These are phyloP conservation scores for Shargacucullia verbasci DNA, from an alignment of 2,888 invertebrate species.

Conservation along the genomic window DNA sequence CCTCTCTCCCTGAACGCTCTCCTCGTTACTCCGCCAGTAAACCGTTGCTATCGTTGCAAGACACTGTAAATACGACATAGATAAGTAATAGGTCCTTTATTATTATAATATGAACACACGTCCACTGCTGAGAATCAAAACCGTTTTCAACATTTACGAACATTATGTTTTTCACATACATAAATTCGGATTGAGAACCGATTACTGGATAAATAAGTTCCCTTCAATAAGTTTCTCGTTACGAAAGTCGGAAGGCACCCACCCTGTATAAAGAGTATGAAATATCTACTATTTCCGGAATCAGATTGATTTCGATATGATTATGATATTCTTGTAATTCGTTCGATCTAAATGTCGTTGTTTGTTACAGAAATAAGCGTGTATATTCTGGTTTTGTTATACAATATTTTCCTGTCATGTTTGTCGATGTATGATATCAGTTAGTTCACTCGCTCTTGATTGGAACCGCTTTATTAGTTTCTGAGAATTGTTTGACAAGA, in stretches of 20 bases:
- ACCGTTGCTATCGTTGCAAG: conserved; percentile 96
- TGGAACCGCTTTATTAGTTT: conserved; percentile 42
- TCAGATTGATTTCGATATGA: conserved; percentile 20
- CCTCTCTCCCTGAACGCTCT: conserved; percentile 94
- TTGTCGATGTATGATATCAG: conserved; percentile 17
- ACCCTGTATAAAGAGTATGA: conserved; percentile 2
- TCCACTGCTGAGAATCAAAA: too few relatives aligned
- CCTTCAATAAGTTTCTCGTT: too few relatives aligned
- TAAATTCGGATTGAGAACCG: too few relatives aligned
- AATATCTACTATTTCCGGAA: conserved; percentile 7
- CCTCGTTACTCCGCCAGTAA: conserved; percentile 96
- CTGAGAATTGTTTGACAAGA: conserved; percentile 36
- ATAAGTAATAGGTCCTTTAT: background rate
- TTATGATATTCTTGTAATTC: conserved; percentile 19
- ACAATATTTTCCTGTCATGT: conserved; percentile 34
- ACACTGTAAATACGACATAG: conserved; percentile 87
- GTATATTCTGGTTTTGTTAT: conserved; percentile 23
- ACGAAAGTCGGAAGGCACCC: too few relatives aligned
- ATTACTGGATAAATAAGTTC: too few relatives aligned
- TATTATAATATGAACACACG: too few relatives aligned
- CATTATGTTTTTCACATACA: too few relatives aligned
- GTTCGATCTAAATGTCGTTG: conserved; percentile 21
- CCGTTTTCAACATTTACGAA: too few relatives aligned
- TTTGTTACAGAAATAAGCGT: conserved; percentile 18
- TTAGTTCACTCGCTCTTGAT: conserved; percentile 41